Evolutionary conservation across 2,113 vertebrate genomes (phyloP).

Genomic region (Okapia johnstoni): DNA sequence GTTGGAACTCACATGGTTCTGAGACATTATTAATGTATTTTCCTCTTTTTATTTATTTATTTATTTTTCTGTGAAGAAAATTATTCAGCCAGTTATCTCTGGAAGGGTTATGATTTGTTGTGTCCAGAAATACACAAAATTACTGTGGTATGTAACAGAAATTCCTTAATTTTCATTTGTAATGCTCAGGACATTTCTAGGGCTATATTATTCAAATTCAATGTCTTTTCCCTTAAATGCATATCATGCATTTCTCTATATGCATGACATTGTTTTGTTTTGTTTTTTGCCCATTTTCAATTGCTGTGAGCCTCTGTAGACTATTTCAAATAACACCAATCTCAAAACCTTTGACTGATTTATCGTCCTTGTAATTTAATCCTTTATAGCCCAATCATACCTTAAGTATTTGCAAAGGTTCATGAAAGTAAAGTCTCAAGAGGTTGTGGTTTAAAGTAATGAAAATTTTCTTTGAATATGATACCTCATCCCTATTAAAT

Average conservation of each 20-base stretch:
- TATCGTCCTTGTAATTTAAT: background rate
- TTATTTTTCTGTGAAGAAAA: background rate
- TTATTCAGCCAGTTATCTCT: background rate
- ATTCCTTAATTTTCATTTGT: background rate
- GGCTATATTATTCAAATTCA: background rate
- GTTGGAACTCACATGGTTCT: background rate
- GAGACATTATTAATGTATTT: background rate
- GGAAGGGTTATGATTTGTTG: background rate
- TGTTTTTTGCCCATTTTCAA: background rate
- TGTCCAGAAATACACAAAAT: background rate
- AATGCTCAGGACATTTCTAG: background rate
- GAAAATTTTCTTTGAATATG: slow-evolving; percentile 54
- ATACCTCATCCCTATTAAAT: slow-evolving; percentile 56
- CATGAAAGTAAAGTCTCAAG: slow-evolving; percentile 35
- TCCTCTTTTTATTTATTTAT: background rate
- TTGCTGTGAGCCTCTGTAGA: background rate
- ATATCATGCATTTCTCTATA: background rate
- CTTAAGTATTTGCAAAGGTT: background rate
- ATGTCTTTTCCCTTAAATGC: background rate
- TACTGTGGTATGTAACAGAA: background rate
- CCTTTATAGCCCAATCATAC: background rate
- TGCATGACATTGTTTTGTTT: background rate
- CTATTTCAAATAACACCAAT: background rate
- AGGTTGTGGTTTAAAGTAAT: slow-evolving; percentile 46
- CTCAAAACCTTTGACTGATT: background rate